A percentile compares a stretch with the other conserved stretches of the same genome.
These are phyloP conservation scores for Coleophora deauratella DNA, from an alignment of 2,888 invertebrate genomes.

Conservation along the genomic window DNA sequence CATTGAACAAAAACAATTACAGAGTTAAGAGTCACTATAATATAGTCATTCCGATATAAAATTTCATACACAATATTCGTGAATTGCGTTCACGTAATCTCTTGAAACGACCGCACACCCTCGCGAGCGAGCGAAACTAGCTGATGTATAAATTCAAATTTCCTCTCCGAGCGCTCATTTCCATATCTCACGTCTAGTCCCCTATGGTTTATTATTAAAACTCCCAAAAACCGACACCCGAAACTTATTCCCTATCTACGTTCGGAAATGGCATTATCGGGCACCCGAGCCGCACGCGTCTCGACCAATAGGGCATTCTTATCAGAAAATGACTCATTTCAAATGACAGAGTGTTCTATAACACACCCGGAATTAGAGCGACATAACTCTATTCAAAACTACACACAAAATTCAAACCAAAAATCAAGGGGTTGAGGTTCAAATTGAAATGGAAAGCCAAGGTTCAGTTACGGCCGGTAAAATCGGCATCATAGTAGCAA, in stretches of 20 bases:
- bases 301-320: conserved; percentile 76
- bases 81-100: conserved; percentile 39
- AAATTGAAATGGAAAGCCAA: neutral
- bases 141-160: conserved; percentile 73
- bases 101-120: conserved; percentile 38
- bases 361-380: conserved; percentile 45
- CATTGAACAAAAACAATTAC: no score
- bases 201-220: conserved; percentile 70
- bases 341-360: conserved; percentile 76
- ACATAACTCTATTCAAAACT: conserved; percentile 25
- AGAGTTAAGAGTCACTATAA: neutral
- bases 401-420: conserved; percentile 12
- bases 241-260: conserved; percentile 64
- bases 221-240: conserved; percentile 66
- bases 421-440: neutral
- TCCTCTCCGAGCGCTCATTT: conserved; percentile 72
- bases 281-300: conserved; percentile 64
- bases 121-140: conserved; percentile 70
- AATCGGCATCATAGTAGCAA: conserved; percentile 51
- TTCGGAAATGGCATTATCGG: conserved; percentile 72
- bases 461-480: conserved; percentile 38
- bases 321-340: conserved; percentile 84
- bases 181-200: conserved; percentile 69
- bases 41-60: conserved; percentile 25
- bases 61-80: conserved; percentile 28